These are phyloP conservation scores for Berghia stephanieae DNA, from an alignment of 1,140 invertebrate genomes.

Conservation along the genomic window DNA sequence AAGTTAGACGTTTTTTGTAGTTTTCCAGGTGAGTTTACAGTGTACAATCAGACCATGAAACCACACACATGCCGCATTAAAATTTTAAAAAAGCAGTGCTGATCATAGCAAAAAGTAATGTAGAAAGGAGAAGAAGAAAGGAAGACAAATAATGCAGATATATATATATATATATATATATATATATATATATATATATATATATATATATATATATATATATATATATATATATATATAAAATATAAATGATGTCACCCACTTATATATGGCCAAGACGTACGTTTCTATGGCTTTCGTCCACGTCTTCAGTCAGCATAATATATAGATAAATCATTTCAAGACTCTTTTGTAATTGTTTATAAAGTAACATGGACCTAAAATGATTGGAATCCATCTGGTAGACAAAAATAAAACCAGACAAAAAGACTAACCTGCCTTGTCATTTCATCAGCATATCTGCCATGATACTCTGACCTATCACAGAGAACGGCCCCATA, in stretches of 20 bases:
- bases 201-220: background rate
- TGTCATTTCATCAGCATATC: slow-evolving; percentile 78
- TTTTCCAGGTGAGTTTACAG: no score
- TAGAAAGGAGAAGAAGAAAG: no score
- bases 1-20: no score
- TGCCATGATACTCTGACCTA: slow-evolving; percentile 89
- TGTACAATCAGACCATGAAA: background rate
- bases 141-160: no score
- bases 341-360: background rate
- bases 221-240: background rate
- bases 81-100: no score
- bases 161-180: slow-evolving; percentile 4
- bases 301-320: no score
- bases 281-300: no score
- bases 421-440: slow-evolving; percentile 68
- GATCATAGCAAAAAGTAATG: no score
- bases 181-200: background rate
- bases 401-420: background rate
- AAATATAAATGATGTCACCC: background rate
- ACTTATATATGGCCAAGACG: no score
- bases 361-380: no score
- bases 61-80: background rate
- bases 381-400: no score
- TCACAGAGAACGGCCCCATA: slow-evolving; percentile 88
- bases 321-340: background rate